Percentiles rank a stretch among this genome's conserved stretches.
Evolutionary conservation across 2,888 invertebrate species (phyloP).

Genomic region (Plebejus argus): DNA sequence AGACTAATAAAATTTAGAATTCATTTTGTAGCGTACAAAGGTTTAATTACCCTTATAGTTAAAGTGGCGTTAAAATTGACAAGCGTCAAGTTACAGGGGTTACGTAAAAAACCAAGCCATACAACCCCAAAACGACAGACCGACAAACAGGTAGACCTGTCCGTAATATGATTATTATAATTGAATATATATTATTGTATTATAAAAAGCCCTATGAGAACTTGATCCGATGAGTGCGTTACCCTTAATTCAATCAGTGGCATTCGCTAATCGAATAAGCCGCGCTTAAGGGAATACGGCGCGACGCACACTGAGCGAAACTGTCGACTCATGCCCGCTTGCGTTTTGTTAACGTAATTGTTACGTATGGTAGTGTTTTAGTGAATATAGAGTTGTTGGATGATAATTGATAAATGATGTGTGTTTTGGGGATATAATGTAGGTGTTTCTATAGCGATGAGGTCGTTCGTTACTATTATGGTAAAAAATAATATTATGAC

Average conservation of each 20-base stretch:
- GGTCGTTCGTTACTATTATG: too few relatives aligned
- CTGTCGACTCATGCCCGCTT: constrained; percentile 45
- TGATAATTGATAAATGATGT: background rate
- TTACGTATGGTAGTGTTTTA: constrained; percentile 21
- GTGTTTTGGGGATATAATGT: background rate
- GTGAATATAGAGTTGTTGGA: background rate
- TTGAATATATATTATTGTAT: constrained; percentile 33
- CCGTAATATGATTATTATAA: constrained; percentile 23
- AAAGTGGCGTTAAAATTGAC: constrained; percentile 18
- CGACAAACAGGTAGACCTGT: background rate
- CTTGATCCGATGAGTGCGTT: constrained; percentile 57
- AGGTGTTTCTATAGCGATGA: too few relatives aligned
- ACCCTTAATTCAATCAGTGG: constrained; percentile 77
- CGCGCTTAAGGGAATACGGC: constrained; percentile 65
- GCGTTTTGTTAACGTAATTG: constrained; percentile 34
- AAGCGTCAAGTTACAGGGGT: background rate
- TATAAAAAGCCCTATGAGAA: constrained; percentile 51
- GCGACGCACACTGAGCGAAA: constrained; percentile 50
- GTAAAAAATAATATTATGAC: too few relatives aligned
- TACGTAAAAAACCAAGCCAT: constrained; percentile 6
- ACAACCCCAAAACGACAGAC: constrained; percentile 13
- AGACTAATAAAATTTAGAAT: background rate
- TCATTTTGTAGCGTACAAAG: background rate
- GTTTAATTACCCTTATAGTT: background rate
- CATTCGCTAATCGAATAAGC: constrained; percentile 77